Base-by-base conservation (phyloP, 30 jellyfish, hydroid and myxozoan genomes). In the Haliclystus octoradiatus region DNA sequence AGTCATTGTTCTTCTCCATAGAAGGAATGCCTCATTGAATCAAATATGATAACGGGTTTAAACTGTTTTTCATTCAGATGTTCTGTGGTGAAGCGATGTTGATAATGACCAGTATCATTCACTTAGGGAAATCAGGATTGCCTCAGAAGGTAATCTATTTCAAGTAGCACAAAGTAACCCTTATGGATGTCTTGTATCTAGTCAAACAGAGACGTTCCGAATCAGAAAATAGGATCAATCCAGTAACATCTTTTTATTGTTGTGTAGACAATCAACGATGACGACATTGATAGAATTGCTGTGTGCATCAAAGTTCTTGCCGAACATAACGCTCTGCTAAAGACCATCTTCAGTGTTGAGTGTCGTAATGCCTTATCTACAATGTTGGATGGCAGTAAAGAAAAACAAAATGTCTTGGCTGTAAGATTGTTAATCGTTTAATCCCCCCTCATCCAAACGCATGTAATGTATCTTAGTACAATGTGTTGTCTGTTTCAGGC, bases 371-470 rank as follows among this genome's bases (percentile, higher is more conserved):
- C 96, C 3, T 62, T 86, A 3, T 64, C 96, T 2, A 86, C 66
- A 23, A 86, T 86, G 96, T 70, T 86, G 69, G 96, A 86, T 34
- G 96, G 78, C 68, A 86, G 92, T 52, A 85, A 83, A 25, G 84
- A 74, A 46, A 74, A 76, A 4, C 52, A 57, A 50, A 92, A 86
- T 27, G 15, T 75, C 19, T 40, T 9, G 19, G 57, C 57, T 40
- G 57, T 40, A 40, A 40, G 57, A 40, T 9, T 40, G 57, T 40
- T 40, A 5, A 19, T 40, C 19, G 57, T 9, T 19, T 40, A 19
- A 5, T 40, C 57, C 57, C 19, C 14, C n/a, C n/a, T n/a, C n/a
- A n/a, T n/a, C n/a, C n/a, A n/a, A n/a, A n/a, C n/a, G n/a, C n/a
- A n/a, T n/a, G n/a, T n/a, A n/a, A n/a, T n/a, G n/a, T n/a, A 40